Evolutionary conservation across 2,888 invertebrate genomes (phyloP), one percentile per base, ranked within the genome.

Genomic region (Masnerella sp.): DNA sequence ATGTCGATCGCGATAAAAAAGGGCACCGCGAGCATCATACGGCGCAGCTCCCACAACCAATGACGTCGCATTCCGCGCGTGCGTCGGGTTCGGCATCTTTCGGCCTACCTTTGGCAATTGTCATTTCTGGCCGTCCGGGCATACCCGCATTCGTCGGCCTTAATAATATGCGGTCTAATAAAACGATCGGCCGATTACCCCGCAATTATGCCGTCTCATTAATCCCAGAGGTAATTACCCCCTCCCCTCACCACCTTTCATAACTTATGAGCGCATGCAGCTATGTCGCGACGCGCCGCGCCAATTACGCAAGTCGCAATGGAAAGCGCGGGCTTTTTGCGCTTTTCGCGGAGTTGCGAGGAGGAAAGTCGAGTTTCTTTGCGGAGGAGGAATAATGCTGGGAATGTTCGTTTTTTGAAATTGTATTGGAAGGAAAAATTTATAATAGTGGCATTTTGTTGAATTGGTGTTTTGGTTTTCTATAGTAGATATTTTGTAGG

Each of bases 151-250:
- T 76, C 76, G 67, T 73, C 77, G 74, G 78, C 78, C 8, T 80
- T 84, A 84, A 85, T 85, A 84, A 85, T 85, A 85, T 83, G 84
- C 84, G 83, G 75, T 77, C 81, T 83, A 85, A 85, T 82, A 84
- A 85, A 85, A 85, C 84, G 84, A 85, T 85, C 82, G n/a, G 84
- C 68, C 83, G 84, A 85, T 86, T 85, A 85, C 84, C 84, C 83
- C 83, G 85, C 84, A 86, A 86, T 85, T 86, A 86, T 85, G 84
- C 84, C 85, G 86, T 86, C 86, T 86, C 85, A 85, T 86, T 86
- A 86, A 86, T 86, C 85, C 69, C 85, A 81, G 75, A 79, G 77
- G 83, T 83, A 86, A 85, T 86, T 86, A 56, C 62, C 73, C 56
- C 74, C 56, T 65, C 43, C 22, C 61, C 69, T 59, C 40, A 52